phyloP scores from a whole-genome alignment of 92 coral and sea anemone genomes.

The Diadumene lineata region DNA sequence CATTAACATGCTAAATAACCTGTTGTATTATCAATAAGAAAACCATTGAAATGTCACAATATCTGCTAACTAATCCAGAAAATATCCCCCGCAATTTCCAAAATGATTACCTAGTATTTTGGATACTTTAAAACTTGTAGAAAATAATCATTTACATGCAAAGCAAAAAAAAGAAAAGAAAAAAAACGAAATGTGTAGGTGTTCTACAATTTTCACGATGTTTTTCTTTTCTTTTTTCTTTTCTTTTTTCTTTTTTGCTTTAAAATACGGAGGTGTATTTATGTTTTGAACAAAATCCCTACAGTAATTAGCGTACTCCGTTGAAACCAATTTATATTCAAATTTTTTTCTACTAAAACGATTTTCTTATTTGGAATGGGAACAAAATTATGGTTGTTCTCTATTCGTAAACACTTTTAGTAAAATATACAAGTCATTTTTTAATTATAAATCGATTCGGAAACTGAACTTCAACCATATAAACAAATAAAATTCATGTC shows the following conservation, averaged over 20 bases:
- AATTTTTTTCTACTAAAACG: neutral
- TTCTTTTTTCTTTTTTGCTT: too few species aligned
- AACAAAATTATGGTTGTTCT: neutral
- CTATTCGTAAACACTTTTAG: neutral
- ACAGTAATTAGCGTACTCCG: too few species aligned
- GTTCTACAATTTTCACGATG: too few species aligned
- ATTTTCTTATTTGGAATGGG: neutral
- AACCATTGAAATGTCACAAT: constrained; percentile 9
- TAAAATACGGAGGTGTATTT: too few species aligned
- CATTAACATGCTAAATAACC: constrained; percentile 14
- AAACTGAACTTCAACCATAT: too few species aligned
- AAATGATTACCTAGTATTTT: neutral
- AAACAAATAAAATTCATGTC: too few species aligned
- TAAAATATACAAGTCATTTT: neutral
- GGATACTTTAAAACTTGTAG: too few species aligned
- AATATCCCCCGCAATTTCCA: neutral
- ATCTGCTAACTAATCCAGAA: neutral
- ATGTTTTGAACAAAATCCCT: too few species aligned
- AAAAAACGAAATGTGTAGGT: too few species aligned
- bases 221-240: too few species aligned
- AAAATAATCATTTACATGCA: neutral
- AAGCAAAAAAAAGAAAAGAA: too few species aligned
- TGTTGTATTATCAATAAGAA: neutral
- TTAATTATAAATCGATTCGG: neutral
- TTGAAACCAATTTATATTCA: neutral